Base-by-base conservation (phyloP, 2,113 vertebrate genomes). In the Festucalex cinctus region DNA sequence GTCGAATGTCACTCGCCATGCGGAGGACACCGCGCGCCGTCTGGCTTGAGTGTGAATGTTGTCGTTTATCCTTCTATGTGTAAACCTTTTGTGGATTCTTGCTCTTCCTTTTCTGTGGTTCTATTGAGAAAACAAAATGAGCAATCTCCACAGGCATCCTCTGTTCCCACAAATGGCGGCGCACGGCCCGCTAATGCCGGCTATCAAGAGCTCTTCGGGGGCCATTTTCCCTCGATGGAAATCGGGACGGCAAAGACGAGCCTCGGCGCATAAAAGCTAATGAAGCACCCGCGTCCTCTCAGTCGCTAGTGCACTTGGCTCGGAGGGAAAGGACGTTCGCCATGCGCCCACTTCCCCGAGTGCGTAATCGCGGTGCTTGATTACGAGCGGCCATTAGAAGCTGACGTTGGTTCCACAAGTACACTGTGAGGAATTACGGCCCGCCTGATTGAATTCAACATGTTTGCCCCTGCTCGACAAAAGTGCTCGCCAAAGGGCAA, bases 301-400 rank as follows among this genome's bases (percentile, higher is more conserved):
- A 67, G 83, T 77, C 57, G 68, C 51, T 70, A 86, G 82, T 85
- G 88, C 81, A 87, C 87, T 89, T 85, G 83, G 83, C 85, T 86
- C 79, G 60, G 79, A 86, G 83, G 83, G 75, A 88, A 83, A 85
- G 86, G 83, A 86, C 81, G 78, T 85, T 85, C 76, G 82, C 73
- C 80, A 80, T 86, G 80, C 78, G 85, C 84, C 85, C 82, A 84
- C 85, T 89, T 86, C 78, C 71, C 87, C 73, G 73, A 88, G 88
- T 88, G 85, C 85, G 83, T 89, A 88, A 88, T 88, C 85, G 88
- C 75, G 81, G 84, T 86, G 84, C 89, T 89, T 88, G 86, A 88
- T 90, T 86, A 88, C 84, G 82, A 86, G 78, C 82, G 83, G 77
- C 83, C 86, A 89, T 89, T 90, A 88, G 78, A 75, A 72, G 79